A percentile compares a stretch with the other conserved stretches of the same genome.
phyloP scores from a whole-genome alignment of 2,888 invertebrate species.

The Caenorhabditis macrosperma region DNA sequence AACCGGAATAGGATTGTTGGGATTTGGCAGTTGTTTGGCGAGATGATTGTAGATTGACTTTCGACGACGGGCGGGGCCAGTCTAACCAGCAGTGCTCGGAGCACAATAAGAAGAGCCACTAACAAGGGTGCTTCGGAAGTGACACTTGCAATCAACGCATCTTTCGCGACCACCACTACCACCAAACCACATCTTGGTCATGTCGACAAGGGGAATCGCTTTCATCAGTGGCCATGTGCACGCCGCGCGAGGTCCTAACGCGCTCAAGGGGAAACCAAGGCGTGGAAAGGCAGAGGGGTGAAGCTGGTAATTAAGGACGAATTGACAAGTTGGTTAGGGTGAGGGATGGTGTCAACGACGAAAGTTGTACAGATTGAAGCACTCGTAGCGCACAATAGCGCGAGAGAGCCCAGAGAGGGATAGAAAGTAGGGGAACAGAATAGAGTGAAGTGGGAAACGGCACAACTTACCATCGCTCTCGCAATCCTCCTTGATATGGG shows the following conservation, averaged over 20 bases:
- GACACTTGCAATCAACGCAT: conserved; percentile 63
- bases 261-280: conserved; percentile 55
- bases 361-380: conserved; percentile 50
- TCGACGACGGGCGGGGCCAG: conserved; percentile 19
- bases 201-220: conserved; percentile 22
- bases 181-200: conserved; percentile 5
- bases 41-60: conserved; percentile 43
- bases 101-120: conserved; percentile 58
- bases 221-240: conserved; percentile 23
- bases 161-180: conserved; percentile 15
- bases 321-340: conserved; percentile 55
- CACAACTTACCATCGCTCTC: conserved; percentile 66
- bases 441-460: conserved; percentile 35
- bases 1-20: conserved; percentile 5
- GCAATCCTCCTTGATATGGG: conserved; percentile 68
- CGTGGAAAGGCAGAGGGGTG: conserved; percentile 1
- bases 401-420: conserved; percentile 9
- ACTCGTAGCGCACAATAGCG: conserved; percentile 12
- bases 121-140: conserved; percentile 61
- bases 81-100: not conserved
- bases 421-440: not conserved
- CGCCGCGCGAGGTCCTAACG: conserved; percentile 7
- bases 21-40: conserved; percentile 28
- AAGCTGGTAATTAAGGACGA: conserved; percentile 55
- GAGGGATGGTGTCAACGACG: conserved; percentile 46